These are phyloP conservation scores for Leptura quadrifasciata DNA, from an alignment of 2,888 invertebrate genomes.

Conservation along the genomic window DNA sequence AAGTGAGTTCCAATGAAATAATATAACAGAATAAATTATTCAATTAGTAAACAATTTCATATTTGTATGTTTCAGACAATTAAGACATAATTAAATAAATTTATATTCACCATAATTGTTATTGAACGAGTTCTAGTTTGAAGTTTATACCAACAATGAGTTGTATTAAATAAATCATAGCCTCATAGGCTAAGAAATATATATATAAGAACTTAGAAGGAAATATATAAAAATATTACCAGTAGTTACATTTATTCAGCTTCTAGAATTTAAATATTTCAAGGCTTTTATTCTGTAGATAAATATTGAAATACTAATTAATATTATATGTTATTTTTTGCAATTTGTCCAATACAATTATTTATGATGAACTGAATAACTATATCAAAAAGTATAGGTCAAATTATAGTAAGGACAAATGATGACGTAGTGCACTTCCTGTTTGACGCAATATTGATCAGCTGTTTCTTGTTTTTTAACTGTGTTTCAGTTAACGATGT, in stretches of 20 bases:
- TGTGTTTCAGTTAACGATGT: background rate
- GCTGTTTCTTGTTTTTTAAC: background rate
- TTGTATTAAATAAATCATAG: no score
- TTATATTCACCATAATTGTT: no score
- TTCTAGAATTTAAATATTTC: background rate
- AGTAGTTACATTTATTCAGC: background rate
- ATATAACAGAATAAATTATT: no score
- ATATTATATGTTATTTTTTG: background rate
- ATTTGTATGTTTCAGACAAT: no score
- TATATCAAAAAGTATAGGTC: background rate
- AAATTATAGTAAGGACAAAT: background rate
- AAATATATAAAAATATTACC: background rate
- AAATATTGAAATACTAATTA: background rate
- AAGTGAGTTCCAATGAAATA: no score
- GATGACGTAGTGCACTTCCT: background rate
- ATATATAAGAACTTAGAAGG: background rate
- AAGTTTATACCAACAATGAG: no score
- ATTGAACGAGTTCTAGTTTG: no score
- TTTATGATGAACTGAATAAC: background rate
- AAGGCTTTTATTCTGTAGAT: background rate
- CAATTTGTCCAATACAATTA: background rate
- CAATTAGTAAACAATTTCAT: no score
- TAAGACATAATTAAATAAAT: no score
- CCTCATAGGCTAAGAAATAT: no score
- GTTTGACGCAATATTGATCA: background rate